Conservation (phyloP, 2,797 vertebrate genomes). For the Enteromius fasciolatus region DNA sequence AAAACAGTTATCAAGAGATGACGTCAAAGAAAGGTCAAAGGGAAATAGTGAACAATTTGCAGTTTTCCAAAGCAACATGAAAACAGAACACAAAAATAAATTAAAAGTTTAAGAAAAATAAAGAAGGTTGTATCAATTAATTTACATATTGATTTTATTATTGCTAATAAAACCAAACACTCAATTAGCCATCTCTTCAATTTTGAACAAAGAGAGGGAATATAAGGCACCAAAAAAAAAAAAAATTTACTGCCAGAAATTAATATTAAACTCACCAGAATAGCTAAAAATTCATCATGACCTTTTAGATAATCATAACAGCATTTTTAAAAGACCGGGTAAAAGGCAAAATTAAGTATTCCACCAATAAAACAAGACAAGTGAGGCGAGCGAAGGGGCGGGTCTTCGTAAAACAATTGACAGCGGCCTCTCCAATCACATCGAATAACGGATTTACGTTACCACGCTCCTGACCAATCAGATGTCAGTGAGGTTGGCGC, state of each 20-base stretch:
- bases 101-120: not conserved
- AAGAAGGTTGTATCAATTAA: not conserved
- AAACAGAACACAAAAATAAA: not conserved
- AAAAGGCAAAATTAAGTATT: slow-evolving; percentile 30
- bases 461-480: slow-evolving; percentile 69
- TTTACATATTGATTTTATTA: not conserved
- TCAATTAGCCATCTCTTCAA: not conserved
- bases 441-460: not conserved
- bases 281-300: not conserved
- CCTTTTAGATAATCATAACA: not conserved
- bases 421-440: slow-evolving; percentile 65
- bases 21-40: slow-evolving; percentile 23
- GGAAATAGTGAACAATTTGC: not conserved
- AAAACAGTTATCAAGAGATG: slow-evolving; percentile 9
- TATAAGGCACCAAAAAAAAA: not conserved
- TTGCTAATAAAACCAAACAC: not conserved
- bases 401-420: slow-evolving; percentile 59
- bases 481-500: slow-evolving; percentile 11
- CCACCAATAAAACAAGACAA: slow-evolving; percentile 68
- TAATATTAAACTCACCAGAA: not conserved
- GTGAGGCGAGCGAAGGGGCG: slow-evolving; percentile 53
- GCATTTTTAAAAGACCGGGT: slow-evolving; percentile 45
- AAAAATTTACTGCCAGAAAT: not conserved
- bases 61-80: not conserved
- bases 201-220: not conserved